Evolutionary conservation across 2,113 vertebrate genomes (phyloP).

Genomic region (Myodes glareolus): DNA sequence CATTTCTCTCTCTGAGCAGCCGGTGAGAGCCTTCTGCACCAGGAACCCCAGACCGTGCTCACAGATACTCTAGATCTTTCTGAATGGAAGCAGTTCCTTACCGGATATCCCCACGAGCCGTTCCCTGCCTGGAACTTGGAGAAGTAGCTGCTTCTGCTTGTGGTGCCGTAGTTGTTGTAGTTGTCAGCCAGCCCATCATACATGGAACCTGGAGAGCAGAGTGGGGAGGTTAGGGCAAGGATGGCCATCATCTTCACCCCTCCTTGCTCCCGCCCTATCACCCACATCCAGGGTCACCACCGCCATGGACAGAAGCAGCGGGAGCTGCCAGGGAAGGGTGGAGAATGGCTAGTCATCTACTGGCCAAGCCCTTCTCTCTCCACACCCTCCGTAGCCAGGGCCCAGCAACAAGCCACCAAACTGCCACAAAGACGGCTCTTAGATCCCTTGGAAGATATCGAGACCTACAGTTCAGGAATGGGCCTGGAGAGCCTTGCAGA

Average conservation of each 20-base stretch:
- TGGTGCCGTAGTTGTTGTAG: slow-evolving; percentile 85
- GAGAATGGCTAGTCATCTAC: too few relatives aligned
- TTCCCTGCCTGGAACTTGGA: slow-evolving; percentile 86
- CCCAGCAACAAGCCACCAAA: not conserved
- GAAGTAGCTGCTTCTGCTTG: slow-evolving; percentile 85
- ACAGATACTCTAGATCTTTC: not conserved
- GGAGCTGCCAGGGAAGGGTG: not conserved
- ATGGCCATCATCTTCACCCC: not conserved
- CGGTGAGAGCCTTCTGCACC: not conserved
- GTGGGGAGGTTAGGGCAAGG: slow-evolving; percentile 44
- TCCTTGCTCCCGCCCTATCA: not conserved
- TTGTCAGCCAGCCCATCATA: slow-evolving; percentile 86
- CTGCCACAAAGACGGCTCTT: not conserved
- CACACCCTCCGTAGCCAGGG: not conserved
- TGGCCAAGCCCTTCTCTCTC: not conserved
- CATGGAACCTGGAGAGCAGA: slow-evolving; percentile 85
- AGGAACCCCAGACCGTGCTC: accelerated
- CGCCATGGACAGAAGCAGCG: not conserved
- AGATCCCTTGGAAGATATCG: not conserved
- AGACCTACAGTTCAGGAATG: slow-evolving; percentile 48
- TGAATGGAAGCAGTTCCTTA: slow-evolving; percentile 74
- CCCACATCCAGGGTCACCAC: too few relatives aligned
- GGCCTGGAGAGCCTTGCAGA: not conserved
- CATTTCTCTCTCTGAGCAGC: not conserved
- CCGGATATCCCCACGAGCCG: slow-evolving; percentile 87